Conservation (phyloP, 2,113 vertebrate genomes). For the Australoheros scitulus region DNA sequence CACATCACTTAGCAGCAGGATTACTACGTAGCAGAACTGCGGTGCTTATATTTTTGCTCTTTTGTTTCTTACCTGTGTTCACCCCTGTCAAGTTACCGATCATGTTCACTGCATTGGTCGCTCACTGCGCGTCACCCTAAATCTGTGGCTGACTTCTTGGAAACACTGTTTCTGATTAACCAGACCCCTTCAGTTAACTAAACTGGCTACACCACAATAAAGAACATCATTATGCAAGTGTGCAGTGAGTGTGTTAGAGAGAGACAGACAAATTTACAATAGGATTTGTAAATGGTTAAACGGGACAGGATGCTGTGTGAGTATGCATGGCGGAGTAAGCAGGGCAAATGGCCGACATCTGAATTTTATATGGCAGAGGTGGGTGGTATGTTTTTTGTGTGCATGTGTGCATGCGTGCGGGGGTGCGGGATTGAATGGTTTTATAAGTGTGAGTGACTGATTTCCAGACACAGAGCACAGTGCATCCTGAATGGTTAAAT, state of each 20-base stretch:
- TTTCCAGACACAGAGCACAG: constrained; percentile 76
- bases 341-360: constrained; percentile 63
- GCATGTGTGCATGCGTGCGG: not conserved
- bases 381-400: constrained; percentile 42
- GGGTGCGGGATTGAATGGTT: constrained; percentile 64
- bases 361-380: constrained; percentile 67
- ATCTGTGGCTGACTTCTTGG: constrained; percentile 2
- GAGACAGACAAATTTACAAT: constrained; percentile 11
- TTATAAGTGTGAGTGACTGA: constrained; percentile 77
- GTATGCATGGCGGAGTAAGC: constrained; percentile 44
- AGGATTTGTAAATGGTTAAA: constrained; percentile 73
- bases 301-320: constrained; percentile 60
- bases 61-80: not conserved
- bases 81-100: constrained; percentile 14
- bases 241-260: constrained; percentile 24
- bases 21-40: not conserved
- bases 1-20: not conserved
- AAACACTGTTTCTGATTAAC: constrained; percentile 66
- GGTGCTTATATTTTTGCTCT: not conserved
- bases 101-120: not conserved
- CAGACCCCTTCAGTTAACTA: constrained; percentile 37
- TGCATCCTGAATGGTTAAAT: constrained; percentile 82
- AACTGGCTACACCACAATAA: constrained; percentile 28
- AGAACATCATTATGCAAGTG: constrained; percentile 29
- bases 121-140: constrained; percentile 28